Evolutionary conservation across 1,140 invertebrate species (phyloP).

Genomic region (Drosophila arizonae): DNA sequence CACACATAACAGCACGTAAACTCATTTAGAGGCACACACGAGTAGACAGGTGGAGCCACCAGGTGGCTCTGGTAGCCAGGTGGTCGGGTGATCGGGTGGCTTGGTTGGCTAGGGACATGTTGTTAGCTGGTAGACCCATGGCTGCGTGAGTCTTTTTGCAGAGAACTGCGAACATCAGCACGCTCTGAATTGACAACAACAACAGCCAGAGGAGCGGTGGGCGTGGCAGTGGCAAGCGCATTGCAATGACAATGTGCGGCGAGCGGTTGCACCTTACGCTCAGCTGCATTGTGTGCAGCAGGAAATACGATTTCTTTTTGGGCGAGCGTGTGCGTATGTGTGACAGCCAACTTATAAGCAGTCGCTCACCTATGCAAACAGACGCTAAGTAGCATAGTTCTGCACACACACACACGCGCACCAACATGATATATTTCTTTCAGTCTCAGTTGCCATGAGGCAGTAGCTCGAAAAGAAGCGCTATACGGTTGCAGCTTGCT

Average conservation of each 20-base stretch:
- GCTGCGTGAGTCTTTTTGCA: conserved; percentile 48
- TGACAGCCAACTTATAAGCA: conserved; percentile 50
- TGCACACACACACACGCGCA: conserved; percentile 48
- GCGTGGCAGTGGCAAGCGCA: neutral
- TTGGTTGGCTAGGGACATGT: neutral
- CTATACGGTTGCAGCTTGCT: conserved; percentile 29
- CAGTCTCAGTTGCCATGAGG: conserved; percentile 38
- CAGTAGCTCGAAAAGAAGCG: conserved; percentile 34
- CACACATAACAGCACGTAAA: conserved; percentile 53
- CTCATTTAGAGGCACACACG: conserved; percentile 61
- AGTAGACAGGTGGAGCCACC: conserved; percentile 11
- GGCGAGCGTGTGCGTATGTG: conserved; percentile 19
- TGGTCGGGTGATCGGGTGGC: neutral
- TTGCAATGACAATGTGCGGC: conserved; percentile 26
- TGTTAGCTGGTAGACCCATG: conserved; percentile 46
- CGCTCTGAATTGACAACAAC: conserved; percentile 34
- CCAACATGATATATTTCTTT: conserved; percentile 69
- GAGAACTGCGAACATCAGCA: conserved; percentile 32
- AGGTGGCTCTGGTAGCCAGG: neutral
- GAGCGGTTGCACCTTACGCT: conserved; percentile 46
- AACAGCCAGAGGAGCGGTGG: neutral
- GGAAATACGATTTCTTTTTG: conserved; percentile 45
- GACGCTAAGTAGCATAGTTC: conserved; percentile 76
- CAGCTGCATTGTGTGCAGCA: conserved; percentile 31
- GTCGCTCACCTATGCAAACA: conserved; percentile 56